Base-by-base conservation (phyloP, 2,113 vertebrate genomes). In the Acrocephalus arundinaceus region DNA sequence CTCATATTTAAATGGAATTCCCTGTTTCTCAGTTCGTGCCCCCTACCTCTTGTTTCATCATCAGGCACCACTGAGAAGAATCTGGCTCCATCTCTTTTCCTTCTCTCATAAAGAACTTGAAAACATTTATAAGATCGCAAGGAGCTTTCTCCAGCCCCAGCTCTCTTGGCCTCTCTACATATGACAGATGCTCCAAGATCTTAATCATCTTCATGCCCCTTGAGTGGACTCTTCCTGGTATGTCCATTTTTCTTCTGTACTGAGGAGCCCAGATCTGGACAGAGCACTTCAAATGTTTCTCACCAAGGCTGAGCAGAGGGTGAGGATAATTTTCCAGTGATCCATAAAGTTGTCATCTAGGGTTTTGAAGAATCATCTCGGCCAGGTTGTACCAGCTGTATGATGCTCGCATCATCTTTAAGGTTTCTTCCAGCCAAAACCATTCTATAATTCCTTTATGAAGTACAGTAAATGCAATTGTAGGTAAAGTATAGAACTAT, bases 51-150 rank as follows among this genome's bases (percentile, higher is more conserved):
- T 65, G 3, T 52, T 52, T 46, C 2, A 1, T 46, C 27, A 63
- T 2, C 0, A 1, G 6, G 13, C 33, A 70, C 7, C 4, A 3
- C 16, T 68, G 45, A 65, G 10, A 82, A 13, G 7, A 43, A 25
- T 41, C 22, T 61, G 17, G 2, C 12, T 75, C 8, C 24, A 51
- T 27, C n/a, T 76, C 59, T 52, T 67, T 76, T 35, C 25, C 3
- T 49, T 11, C 14, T 8, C 7, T 12, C 31, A 39, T 30, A 48
- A 82, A 85, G 15, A 59, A 46, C 58, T 85, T 55, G 13, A 57
- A 24, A 30, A 21, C 1, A 0, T 21, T 51, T 30, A 5, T 39
- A 59, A 83, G 24, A 46, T 31, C 3, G 0, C 23, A 17, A 24
- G 11, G 59, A 77, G 13, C 18, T 37, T 55, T 24, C 25, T 57